phyloP scores from a whole-genome alignment of 2,888 invertebrate species.

The Dione juno region DNA sequence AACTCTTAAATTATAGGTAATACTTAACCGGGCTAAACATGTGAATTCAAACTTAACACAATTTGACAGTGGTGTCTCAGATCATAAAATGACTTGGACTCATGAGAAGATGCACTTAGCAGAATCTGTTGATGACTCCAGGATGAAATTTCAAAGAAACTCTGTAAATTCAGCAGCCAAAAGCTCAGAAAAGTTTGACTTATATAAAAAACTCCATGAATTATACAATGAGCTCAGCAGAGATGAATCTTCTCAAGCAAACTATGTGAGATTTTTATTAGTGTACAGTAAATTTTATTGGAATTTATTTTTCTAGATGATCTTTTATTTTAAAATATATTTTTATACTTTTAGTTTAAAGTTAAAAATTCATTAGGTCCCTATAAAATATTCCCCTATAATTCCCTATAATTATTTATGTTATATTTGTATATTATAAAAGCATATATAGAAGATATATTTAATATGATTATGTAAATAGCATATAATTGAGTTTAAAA shows the following conservation, averaged over 20 bases:
- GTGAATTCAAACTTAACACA: constrained; percentile 76
- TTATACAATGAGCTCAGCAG: constrained; percentile 77
- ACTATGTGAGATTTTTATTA: constrained; percentile 68
- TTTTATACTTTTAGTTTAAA: neutral
- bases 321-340: neutral
- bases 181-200: constrained; percentile 74
- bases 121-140: constrained; percentile 78
- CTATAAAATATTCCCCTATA: too few relatives aligned
- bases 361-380: too few relatives aligned
- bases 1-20: constrained; percentile 66
- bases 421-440: too few relatives aligned
- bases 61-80: constrained; percentile 77
- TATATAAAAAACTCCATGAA: constrained; percentile 80
- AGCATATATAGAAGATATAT: too few relatives aligned
- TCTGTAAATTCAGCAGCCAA: constrained; percentile 69
- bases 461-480: too few relatives aligned
- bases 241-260: constrained; percentile 74
- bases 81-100: constrained; percentile 83
- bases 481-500: too few relatives aligned
- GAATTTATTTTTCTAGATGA: neutral
- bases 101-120: constrained; percentile 80
- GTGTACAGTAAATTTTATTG: constrained; percentile 16
- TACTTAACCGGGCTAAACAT: constrained; percentile 80
- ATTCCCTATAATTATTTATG: too few relatives aligned
- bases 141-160: constrained; percentile 77